Evolutionary conservation across 2,888 invertebrate species (phyloP), one percentile per base, ranked within the genome.

Genomic region (Epiperipatus broadwayi): DNA sequence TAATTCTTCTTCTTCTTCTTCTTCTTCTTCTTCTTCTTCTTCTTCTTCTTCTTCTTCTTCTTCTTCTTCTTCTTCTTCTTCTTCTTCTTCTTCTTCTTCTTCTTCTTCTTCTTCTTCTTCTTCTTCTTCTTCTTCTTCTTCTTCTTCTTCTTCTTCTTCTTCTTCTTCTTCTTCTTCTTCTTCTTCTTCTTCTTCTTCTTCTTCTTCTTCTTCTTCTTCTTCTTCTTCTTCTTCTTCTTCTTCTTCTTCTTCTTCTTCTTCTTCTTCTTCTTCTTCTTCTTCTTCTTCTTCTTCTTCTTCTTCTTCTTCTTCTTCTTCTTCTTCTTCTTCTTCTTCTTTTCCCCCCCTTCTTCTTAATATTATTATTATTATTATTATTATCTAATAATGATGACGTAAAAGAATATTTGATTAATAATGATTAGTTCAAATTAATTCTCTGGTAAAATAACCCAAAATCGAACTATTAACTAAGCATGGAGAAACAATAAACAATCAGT

Each of bases 1-100:
- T 35, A 35, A 22, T 39, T 39, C 39, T 30, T 37, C 42, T 43
- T 28, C 39, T 21, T 37, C 39, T 43, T 22, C 31, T 19, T 37
- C 40, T 43, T 30, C 32, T 22, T 40, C 33, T 37, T 22, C 35
- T 35, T 37, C 32, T 40, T 29, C 35, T 28, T 41, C 41, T 39
- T 35, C 29, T 34, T 39, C 33, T 39, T 31, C 25, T 16, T 30
- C 22, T 35, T 19, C 20, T 28, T 18, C 37, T 38, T 31, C n/a
- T 22, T 34, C 37, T 34, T 4, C 25, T 25, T 8, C 25, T 25
- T 8, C 25, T 25, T 8, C 25, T 25, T 8, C 25, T 25, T 8
- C 25, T 25, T 8, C 25, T 25, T 8, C 25, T 25, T 8, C 25
- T 25, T 8, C 25, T 25, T 8, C 25, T 25, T 8, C 25, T 25